Base-by-base conservation (phyloP, 1,140 invertebrate species). In the Drosophila albomicans region DNA sequence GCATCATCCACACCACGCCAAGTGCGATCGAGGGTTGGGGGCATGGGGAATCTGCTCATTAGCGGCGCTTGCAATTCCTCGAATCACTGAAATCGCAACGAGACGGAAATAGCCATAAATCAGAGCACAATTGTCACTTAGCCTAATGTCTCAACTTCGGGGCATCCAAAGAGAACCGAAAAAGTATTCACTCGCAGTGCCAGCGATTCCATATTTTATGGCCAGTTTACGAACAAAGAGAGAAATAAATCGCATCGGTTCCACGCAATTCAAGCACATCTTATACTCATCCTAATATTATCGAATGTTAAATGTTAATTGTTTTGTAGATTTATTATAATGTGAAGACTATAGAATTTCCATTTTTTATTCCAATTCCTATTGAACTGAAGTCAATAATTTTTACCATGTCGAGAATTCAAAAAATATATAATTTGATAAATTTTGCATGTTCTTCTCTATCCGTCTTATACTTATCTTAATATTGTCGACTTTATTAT, bases 81-180 rank as follows among this genome's bases (percentile, higher is more conserved):
- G 89, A 91, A 91, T 91, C 89, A 86, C 81, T 91, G 89, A 79
- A 86, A 81, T 91, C 80, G 85, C 90, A 91, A 77, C 62, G 85
- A 78, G 87, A 91, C 89, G 89, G 89, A 91, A 91, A 91, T 91
- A 70, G 79, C 74, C 56, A 90, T 91, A 91, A 91, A 91, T 91
- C 89, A 91, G 62, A 56, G 5, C 62, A 43, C 70, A 75, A 88
- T 88, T 88, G 85, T 87, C 84, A 89, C 81, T 81, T 88, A 82
- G 78, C 79, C 84, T 87, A 87, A 86, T 86, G 79, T 75, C 73
- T 75, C 73, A 75, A 71, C 67, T 41, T 57, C 35, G 11, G 8
- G 13, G 8, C 16, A 11, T 16, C 15, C 32, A 32, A 32, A 5
- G 20, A 25, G 20, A 25, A 4, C 20, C 20, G 20, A 25, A 2